Conservation (phyloP, 2,113 vertebrate species). For the Odontesthes bonariensis region DNA sequence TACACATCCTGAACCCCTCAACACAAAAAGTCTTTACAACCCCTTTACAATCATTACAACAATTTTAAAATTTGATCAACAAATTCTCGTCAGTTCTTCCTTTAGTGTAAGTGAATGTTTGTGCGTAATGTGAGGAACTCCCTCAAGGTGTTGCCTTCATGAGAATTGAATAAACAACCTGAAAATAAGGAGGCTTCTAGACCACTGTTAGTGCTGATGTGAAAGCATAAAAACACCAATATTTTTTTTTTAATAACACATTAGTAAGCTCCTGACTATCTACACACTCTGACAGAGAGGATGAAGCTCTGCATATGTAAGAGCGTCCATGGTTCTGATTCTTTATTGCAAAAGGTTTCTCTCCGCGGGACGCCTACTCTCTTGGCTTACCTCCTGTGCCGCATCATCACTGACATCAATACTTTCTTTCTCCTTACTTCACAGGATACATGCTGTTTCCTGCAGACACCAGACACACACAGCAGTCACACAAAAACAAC, state of each 20-base stretch:
- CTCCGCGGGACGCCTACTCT: slow-evolving; percentile 54
- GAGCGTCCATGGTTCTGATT: slow-evolving; percentile 41
- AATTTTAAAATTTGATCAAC: not conserved
- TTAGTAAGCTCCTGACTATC: not conserved
- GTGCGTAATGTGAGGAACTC: not conserved
- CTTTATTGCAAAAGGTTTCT: slow-evolving; percentile 57
- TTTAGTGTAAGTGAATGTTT: not conserved
- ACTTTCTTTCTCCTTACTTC: slow-evolving; percentile 71
- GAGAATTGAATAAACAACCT: not conserved
- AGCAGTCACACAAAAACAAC: slow-evolving; percentile 70
- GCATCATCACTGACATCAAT: slow-evolving; percentile 71
- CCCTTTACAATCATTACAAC: no score
- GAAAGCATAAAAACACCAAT: not conserved
- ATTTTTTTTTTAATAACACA: slow-evolving; percentile 19
- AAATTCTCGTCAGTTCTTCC: not conserved
- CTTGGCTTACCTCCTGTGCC: slow-evolving; percentile 56
- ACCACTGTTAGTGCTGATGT: not conserved
- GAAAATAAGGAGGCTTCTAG: not conserved
- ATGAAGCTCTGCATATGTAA: slow-evolving; percentile 33
- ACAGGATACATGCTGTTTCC: slow-evolving; percentile 73
- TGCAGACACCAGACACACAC: slow-evolving; percentile 60
- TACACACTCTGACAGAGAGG: slow-evolving; percentile 20
- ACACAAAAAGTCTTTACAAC: not conserved
- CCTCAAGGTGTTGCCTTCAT: not conserved
- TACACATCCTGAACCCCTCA: no score